phyloP scores from a whole-genome alignment of 2,113 vertebrate genomes.

The Festucalex cinctus region DNA sequence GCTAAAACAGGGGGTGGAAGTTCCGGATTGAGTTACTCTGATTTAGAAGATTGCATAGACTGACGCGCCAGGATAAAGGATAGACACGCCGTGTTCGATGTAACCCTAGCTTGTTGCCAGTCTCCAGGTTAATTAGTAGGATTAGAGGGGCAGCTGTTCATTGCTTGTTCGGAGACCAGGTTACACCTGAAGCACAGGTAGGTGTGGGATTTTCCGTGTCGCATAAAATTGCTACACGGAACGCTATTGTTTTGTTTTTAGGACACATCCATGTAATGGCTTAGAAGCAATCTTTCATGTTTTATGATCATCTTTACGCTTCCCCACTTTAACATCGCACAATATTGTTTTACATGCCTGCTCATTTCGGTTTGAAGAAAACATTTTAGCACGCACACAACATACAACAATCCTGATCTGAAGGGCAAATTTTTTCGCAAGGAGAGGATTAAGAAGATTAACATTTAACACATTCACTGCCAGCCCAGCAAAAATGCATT shows the following conservation, averaged over 20 bases:
- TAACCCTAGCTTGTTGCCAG: conserved; percentile 57
- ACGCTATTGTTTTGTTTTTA: conserved; percentile 41
- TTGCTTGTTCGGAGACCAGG: conserved; percentile 34
- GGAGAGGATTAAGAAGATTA: conserved; percentile 67
- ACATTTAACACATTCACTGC: too few species aligned
- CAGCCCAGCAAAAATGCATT: too few species aligned
- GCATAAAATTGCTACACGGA: conserved; percentile 49
- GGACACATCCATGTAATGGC: conserved; percentile 10
- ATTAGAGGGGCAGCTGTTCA: conserved; percentile 73
- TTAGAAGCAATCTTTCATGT: conserved; percentile 24
- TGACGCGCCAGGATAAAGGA: conserved; percentile 51
- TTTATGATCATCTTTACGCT: conserved; percentile 15
- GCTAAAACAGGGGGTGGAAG: conserved; percentile 36
- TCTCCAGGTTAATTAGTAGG: conserved; percentile 68
- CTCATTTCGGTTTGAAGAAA: conserved; percentile 27
- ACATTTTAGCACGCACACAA: conserved; percentile 16
- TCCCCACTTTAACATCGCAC: conserved; percentile 6
- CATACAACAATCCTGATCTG: conserved; percentile 46
- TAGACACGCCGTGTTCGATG: conserved; percentile 39
- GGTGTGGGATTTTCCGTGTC: conserved; percentile 33
- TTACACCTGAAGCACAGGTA: conserved; percentile 52
- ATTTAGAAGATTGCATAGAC: conserved; percentile 63
- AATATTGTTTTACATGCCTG: conserved; percentile 19
- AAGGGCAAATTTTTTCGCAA: conserved; percentile 52
- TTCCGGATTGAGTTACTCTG: conserved; percentile 61